These are phyloP conservation scores for Macrotrachela quadricornifera DNA, from an alignment of 1,140 invertebrate genomes.

Conservation along the genomic window DNA sequence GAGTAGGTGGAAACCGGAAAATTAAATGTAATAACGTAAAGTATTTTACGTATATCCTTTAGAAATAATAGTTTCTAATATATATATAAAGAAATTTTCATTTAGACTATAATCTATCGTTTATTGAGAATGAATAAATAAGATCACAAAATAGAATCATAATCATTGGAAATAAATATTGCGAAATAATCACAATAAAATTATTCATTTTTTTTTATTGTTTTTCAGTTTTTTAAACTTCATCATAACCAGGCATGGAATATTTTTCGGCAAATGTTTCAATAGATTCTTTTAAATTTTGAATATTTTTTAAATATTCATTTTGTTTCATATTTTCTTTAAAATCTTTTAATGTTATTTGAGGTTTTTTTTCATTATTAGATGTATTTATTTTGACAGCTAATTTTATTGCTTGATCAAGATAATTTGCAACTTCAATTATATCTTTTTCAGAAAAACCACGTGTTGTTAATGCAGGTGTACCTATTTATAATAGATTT, in stretches of 20 bases:
- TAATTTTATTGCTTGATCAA: slow-evolving; percentile 40
- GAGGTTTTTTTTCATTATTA: neutral
- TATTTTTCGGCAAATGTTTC: neutral
- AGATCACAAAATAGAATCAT: no score
- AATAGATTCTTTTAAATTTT: neutral
- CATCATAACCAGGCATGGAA: neutral
- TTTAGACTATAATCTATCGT: no score
- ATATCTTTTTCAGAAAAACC: slow-evolving; percentile 67
- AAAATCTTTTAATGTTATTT: neutral
- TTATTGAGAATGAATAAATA: no score
- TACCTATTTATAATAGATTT: no score
- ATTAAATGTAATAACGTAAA: no score
- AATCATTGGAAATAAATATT: no score
- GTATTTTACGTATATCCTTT: no score
- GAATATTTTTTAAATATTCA: neutral
- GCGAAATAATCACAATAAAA: no score
- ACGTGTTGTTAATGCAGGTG: slow-evolving; percentile 77
- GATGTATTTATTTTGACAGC: neutral
- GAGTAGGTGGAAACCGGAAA: no score
- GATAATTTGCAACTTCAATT: slow-evolving; percentile 57
- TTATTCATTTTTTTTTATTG: no score
- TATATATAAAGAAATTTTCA: no score
- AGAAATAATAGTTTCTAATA: no score
- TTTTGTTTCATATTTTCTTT: neutral
- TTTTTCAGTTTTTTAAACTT: neutral